These are phyloP conservation scores for Gadopsis marmoratus DNA, from an alignment of 2,797 vertebrate genomes.

Conservation along the genomic window DNA sequence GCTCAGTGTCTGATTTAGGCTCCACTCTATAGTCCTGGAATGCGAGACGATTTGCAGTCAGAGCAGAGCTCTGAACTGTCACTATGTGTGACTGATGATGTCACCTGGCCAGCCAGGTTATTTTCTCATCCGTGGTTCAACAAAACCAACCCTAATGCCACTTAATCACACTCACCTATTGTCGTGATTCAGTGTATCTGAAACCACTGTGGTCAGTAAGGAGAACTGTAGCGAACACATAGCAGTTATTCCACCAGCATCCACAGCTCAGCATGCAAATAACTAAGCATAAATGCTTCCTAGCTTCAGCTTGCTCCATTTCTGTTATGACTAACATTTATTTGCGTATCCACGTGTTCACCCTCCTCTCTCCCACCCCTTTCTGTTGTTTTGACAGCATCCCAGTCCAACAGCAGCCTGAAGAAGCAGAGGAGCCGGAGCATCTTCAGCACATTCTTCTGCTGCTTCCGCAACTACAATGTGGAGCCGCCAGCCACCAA, in stretches of 20 bases:
- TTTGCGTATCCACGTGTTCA: constrained; percentile 47
- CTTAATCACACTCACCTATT: constrained; percentile 53
- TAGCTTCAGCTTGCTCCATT: constrained; percentile 22
- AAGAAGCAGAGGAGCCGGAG: constrained; percentile 95
- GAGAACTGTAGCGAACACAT: constrained; percentile 13
- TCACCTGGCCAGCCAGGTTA: constrained; percentile 60
- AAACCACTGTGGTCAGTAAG: constrained; percentile 15
- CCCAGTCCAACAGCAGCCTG: constrained; percentile 93
- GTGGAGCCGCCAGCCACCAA: constrained; percentile 90
- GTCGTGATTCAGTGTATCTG: constrained; percentile 37
- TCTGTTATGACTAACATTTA: constrained; percentile 28
- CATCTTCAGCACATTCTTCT: constrained; percentile 97
- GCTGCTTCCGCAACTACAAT: constrained; percentile 97
- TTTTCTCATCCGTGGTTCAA: constrained; percentile 70
- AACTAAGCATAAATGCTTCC: constrained; percentile 17
- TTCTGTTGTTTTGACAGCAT: constrained; percentile 80
- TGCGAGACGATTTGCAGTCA: constrained; percentile 71
- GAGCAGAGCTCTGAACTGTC: constrained; percentile 64
- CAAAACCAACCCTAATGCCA: constrained; percentile 50
- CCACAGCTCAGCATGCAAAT: constrained; percentile 35
- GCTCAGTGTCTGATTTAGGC: constrained; percentile 75
- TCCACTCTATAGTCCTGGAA: constrained; percentile 69
- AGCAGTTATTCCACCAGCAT: constrained; percentile 21
- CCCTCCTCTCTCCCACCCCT: constrained; percentile 4
- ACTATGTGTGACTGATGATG: constrained; percentile 69